phyloP scores from a whole-genome alignment of 2,797 vertebrate species.

The Pangasius djambal region DNA sequence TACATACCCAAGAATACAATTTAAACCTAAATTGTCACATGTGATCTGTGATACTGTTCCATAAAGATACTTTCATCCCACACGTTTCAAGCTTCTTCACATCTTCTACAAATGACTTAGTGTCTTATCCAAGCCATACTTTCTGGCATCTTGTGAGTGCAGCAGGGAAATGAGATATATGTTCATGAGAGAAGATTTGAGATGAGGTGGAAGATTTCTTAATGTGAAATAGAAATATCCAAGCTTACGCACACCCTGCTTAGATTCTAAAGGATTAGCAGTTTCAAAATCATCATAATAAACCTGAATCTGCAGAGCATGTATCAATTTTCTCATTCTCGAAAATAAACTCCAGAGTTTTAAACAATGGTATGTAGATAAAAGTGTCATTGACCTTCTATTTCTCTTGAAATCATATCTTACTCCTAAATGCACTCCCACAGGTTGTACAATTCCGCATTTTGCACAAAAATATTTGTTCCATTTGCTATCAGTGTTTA shows the following conservation, averaged over 20 bases:
- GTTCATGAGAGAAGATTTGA: neutral
- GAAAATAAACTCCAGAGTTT: neutral
- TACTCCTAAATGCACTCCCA: slow-evolving; percentile 41
- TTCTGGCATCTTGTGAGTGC: neutral
- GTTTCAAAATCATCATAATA: slow-evolving; percentile 51
- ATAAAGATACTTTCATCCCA: slow-evolving; percentile 21
- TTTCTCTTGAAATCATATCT: slow-evolving; percentile 49
- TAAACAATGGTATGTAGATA: neutral
- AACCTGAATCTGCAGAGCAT: slow-evolving; percentile 40
- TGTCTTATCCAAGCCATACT: slow-evolving; percentile 11
- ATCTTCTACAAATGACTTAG: neutral
- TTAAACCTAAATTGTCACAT: slow-evolving; percentile 19
- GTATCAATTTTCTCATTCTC: neutral
- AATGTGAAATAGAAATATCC: slow-evolving; percentile 49
- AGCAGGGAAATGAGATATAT: neutral
- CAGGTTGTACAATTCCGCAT: slow-evolving; percentile 43
- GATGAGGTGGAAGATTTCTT: slow-evolving; percentile 7
- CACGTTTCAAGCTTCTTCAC: neutral
- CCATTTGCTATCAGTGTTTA: slow-evolving; percentile 51
- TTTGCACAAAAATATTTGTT: slow-evolving; percentile 45
- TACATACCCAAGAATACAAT: neutral
- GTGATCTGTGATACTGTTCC: slow-evolving; percentile 26
- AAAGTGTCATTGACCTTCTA: neutral
- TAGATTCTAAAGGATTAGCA: slow-evolving; percentile 46
- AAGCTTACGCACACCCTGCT: slow-evolving; percentile 51